phyloP scores from a whole-genome alignment of 2,888 invertebrate species.

The Geophilus truncorum region DNA sequence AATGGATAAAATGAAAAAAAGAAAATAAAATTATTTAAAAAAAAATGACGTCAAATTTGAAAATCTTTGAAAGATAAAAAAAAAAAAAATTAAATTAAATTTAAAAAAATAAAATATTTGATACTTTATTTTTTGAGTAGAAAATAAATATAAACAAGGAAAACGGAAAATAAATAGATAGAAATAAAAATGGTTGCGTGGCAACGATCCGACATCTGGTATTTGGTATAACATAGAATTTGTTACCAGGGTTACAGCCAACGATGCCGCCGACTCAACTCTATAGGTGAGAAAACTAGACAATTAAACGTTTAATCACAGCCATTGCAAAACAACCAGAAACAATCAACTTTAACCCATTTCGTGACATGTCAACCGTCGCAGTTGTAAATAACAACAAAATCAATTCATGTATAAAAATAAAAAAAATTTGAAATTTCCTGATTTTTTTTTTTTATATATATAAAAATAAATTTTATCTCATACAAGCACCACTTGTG shows the following conservation, averaged over 20 bases:
- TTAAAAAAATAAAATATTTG: not conserved
- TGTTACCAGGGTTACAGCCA: not conserved
- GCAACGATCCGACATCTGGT: not conserved
- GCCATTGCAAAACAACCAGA: too few relatives aligned
- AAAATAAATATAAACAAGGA: not conserved
- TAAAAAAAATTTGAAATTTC: too few relatives aligned
- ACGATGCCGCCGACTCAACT: not conserved
- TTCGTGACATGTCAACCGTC: too few relatives aligned
- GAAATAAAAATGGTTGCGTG: not conserved
- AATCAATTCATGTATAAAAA: too few relatives aligned
- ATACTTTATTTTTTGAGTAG: too few relatives aligned
- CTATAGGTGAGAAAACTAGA: slow-evolving; percentile 2
- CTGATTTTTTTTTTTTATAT: too few relatives aligned
- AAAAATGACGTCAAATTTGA: not conserved
- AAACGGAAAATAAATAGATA: not conserved
- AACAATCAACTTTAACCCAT: too few relatives aligned
- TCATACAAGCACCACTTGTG: too few relatives aligned
- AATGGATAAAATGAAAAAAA: not conserved
- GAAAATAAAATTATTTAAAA: not conserved
- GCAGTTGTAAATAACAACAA: too few relatives aligned
- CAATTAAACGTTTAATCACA: not conserved
- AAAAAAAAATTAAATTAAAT: too few relatives aligned
- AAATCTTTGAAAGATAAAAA: not conserved
- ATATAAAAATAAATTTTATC: too few relatives aligned
- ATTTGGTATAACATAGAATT: not conserved